Evolutionary conservation across 2,113 vertebrate genomes (phyloP), one percentile per base, ranked within the genome.

Genomic region (Tragulus kanchil): DNA sequence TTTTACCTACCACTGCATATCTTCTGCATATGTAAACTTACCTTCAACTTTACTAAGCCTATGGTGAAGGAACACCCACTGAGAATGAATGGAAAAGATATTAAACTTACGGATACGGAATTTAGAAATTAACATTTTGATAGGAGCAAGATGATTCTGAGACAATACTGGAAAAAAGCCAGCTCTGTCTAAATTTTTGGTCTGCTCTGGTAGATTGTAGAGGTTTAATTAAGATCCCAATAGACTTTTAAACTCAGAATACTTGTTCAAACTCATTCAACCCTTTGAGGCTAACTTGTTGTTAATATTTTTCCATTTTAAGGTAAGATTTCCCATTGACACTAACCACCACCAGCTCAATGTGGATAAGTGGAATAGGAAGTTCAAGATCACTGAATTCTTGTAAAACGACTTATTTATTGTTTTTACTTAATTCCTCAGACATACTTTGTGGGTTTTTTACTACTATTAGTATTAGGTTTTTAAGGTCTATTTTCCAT

Each of bases 371-470:
- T 96, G 90, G 89, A 92, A 98, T 94, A 97, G 97, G 96, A 98
- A 98, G 97, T 95, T 92, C 85, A 90, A 82, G 93, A 98, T 98
- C 93, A 97, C 67, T 91, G 45, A 88, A 93, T 83, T 97, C 87
- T 97, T 92, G 64, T 89, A 92, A 97, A 98, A 97, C 95, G 16
- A 98, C 94, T 97, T 1, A 98, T 98, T 98, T 98, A 98, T 98
- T 98, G 84, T 67, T 98, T 97, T 97, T 89, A 86, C 78, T 94
- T 97, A 98, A 98, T 98, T 97, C 90, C 56, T 97, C 95, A 97
- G 86, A 89, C 97, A 79, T 95, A 87, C n/a, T 97, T 97, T 96
- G 58, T 4, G 75, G 78, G 31, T 58, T 98, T 97, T 61, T 96
- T 82, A n/a, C 31, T 97, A 94, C 98, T 87, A 94, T 95, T 97